Evolutionary conservation across 92 coral and sea anemone species (phyloP).

Genomic region (Phymanthus crucifer): DNA sequence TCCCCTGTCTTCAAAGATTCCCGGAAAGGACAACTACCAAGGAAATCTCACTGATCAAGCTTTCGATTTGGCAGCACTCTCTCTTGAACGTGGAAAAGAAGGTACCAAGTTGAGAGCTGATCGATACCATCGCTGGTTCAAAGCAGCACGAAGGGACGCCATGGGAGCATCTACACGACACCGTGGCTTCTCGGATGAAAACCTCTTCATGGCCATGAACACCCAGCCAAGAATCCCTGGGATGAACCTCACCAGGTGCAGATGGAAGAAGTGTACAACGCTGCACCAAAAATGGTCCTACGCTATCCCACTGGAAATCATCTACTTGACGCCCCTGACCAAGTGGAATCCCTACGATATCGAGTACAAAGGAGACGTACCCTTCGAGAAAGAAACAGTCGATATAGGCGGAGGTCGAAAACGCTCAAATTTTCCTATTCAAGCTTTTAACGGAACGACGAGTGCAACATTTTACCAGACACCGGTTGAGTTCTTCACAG

Average conservation of each 20-base stretch:
- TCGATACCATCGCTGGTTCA: conserved; percentile 64
- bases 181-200: conserved; percentile 70
- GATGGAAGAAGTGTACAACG: conserved; percentile 26
- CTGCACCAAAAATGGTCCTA: conserved; percentile 68
- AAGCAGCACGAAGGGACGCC: conserved; percentile 48
- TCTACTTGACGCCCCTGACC: conserved; percentile 70
- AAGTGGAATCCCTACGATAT: conserved; percentile 78
- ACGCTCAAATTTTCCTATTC: conserved; percentile 27
- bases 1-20: conserved; percentile 31
- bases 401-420: conserved; percentile 51
- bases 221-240: conserved; percentile 67
- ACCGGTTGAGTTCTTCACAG: conserved; percentile 52
- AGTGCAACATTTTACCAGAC: conserved; percentile 54
- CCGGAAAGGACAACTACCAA: conserved; percentile 72
- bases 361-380: conserved; percentile 65
- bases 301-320: conserved; percentile 80
- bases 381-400: conserved; percentile 38
- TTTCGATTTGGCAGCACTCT: conserved; percentile 41
- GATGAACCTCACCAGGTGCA: conserved; percentile 25
- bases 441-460: conserved; percentile 66
- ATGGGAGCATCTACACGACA: conserved; percentile 63
- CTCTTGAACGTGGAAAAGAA: conserved; percentile 33
- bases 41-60: conserved; percentile 58
- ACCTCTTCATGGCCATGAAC: conserved; percentile 71
- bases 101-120: conserved; percentile 45